phyloP scores from a whole-genome alignment of 2,888 invertebrate genomes.

The Heliconius ethilla region DNA sequence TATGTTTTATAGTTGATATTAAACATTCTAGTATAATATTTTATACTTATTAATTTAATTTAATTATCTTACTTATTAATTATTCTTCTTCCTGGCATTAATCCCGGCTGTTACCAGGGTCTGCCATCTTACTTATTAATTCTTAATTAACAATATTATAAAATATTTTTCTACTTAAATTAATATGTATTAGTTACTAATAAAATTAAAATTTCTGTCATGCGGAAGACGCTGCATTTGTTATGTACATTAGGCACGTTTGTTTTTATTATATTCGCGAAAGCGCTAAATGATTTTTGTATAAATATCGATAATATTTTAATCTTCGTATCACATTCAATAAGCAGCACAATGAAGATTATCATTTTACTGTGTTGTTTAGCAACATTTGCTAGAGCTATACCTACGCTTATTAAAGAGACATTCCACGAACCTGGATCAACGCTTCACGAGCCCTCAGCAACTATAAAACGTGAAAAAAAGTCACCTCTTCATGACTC shows the following conservation, averaged over 20 bases:
- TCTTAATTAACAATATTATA: neutral
- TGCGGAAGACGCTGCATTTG: constrained; percentile 57
- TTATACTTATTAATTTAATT: too few species aligned
- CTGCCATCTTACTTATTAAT: too few species aligned
- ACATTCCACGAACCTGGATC: constrained; percentile 47
- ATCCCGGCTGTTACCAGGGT: too few species aligned
- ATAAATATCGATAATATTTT: constrained; percentile 60
- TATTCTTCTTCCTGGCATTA: too few species aligned
- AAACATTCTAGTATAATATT: too few species aligned
- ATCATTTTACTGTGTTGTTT: constrained; percentile 65
- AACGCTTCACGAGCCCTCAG: constrained; percentile 45
- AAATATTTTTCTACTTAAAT: neutral
- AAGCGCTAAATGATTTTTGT: constrained; percentile 54
- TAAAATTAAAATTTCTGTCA: constrained; percentile 34
- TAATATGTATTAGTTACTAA: neutral
- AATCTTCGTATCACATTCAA: constrained; percentile 58
- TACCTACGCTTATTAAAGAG: constrained; percentile 58
- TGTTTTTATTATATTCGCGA: constrained; percentile 48
- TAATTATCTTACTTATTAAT: too few species aligned
- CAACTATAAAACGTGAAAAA: constrained; percentile 55
- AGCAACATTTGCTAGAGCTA: constrained; percentile 60
- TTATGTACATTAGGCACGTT: constrained; percentile 61
- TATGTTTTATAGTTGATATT: too few species aligned
- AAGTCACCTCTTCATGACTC: constrained; percentile 56
- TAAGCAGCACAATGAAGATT: constrained; percentile 68